phyloP scores from a whole-genome alignment of 2,797 vertebrate genomes.

The Nyctibius grandis region DNA sequence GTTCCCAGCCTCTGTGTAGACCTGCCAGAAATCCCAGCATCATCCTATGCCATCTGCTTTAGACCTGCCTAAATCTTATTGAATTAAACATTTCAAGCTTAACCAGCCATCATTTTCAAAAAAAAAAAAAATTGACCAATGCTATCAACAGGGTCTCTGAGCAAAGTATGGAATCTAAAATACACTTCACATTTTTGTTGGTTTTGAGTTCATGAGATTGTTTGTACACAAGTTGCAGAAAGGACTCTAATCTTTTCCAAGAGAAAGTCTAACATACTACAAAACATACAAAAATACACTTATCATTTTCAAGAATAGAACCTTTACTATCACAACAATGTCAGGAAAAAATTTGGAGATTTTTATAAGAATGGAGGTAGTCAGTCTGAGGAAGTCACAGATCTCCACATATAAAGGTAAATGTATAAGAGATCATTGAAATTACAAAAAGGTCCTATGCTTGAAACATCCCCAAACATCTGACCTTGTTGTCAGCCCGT shows the following conservation, averaged over 20 bases:
- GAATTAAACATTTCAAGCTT: background rate
- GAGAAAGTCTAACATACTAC: background rate
- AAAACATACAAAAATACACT: background rate
- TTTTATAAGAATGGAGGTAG: background rate
- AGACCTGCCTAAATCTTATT: background rate
- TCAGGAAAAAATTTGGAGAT: background rate
- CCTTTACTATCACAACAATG: background rate
- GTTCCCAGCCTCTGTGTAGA: background rate
- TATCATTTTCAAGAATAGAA: background rate
- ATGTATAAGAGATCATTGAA: background rate
- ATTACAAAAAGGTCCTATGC: background rate
- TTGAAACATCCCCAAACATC: background rate
- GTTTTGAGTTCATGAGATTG: background rate
- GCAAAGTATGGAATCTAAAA: background rate
- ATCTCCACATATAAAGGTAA: background rate
- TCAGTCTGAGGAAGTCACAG: background rate
- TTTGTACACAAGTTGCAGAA: background rate
- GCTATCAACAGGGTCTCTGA: background rate
- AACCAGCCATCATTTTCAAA: background rate
- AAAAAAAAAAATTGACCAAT: background rate
- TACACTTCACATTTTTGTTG: background rate
- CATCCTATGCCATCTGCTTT: background rate
- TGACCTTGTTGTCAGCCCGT: background rate
- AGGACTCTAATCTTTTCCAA: background rate
- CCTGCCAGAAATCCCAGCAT: background rate